Conservation (phyloP, 2,113 vertebrate genomes). For the Cyanoramphus novaezelandiae region DNA sequence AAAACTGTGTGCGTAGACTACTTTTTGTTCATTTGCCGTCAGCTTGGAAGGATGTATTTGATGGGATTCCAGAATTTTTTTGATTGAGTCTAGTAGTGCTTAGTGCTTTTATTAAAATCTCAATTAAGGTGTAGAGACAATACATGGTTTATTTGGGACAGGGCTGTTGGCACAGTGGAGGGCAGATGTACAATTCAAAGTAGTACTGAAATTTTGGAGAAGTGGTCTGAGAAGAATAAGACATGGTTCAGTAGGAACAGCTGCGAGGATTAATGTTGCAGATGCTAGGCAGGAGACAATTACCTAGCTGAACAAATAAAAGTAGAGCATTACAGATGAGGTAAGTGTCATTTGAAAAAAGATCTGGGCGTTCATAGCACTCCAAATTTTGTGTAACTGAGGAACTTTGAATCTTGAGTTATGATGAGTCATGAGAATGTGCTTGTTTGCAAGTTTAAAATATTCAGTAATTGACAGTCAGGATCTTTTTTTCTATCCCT, state of each 20-base stretch:
- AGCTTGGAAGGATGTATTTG: background rate
- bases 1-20: background rate
- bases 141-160: background rate
- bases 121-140: background rate
- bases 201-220: background rate
- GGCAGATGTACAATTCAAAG: background rate
- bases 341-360: background rate
- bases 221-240: background rate
- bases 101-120: background rate
- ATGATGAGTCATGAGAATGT: background rate
- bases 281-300: background rate
- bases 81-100: background rate
- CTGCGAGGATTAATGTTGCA: background rate
- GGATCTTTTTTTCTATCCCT: background rate
- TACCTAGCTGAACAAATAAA: conserved; percentile 15
- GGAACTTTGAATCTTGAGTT: background rate
- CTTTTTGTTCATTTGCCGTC: background rate
- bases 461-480: background rate
- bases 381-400: background rate
- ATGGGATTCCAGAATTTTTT: background rate
- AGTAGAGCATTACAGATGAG: background rate
- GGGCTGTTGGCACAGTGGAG: background rate
- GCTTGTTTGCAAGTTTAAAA: background rate
- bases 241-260: background rate
- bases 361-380: background rate